A percentile compares a stretch with the other conserved stretches of the same genome.
These are phyloP conservation scores for Lasioglossum baleicum DNA, from an alignment of 1,140 invertebrate genomes.

Conservation along the genomic window DNA sequence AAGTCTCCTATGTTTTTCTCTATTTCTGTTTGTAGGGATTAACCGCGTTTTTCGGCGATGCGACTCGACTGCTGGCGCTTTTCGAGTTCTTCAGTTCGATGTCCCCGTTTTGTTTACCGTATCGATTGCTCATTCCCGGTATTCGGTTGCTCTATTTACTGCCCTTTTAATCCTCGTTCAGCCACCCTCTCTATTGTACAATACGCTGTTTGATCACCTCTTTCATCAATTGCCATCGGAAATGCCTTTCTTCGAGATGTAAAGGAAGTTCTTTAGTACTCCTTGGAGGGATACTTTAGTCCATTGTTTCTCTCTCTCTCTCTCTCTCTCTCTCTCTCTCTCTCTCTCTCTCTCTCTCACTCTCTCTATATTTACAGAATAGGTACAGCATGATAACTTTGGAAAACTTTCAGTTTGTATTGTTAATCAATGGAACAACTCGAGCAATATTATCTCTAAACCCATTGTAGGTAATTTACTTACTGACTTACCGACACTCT, in stretches of 20 bases:
- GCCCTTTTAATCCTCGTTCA: background rate
- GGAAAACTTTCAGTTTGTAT: too few species aligned
- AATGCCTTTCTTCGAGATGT: background rate
- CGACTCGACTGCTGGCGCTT: background rate
- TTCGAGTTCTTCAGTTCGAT: background rate
- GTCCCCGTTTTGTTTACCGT: constrained; percentile 4
- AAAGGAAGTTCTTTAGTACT: too few species aligned
- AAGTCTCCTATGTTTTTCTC: background rate
- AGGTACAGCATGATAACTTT: too few species aligned
- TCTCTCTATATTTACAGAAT: too few species aligned
- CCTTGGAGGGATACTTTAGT: too few species aligned
- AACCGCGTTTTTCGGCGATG: background rate
- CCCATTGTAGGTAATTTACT: too few species aligned
- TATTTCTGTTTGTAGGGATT: background rate
- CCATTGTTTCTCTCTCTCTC: too few species aligned
- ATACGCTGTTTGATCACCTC: background rate
- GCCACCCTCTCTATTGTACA: background rate
- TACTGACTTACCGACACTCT: too few species aligned
- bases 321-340: too few species aligned
- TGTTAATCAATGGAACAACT: too few species aligned
- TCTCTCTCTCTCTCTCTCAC: too few species aligned
- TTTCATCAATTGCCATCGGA: background rate
- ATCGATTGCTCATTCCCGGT: background rate
- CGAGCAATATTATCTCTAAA: too few species aligned
- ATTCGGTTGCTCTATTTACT: background rate